Base-by-base conservation (phyloP, 2,797 vertebrate species). In the Mionectes olivaceus region DNA sequence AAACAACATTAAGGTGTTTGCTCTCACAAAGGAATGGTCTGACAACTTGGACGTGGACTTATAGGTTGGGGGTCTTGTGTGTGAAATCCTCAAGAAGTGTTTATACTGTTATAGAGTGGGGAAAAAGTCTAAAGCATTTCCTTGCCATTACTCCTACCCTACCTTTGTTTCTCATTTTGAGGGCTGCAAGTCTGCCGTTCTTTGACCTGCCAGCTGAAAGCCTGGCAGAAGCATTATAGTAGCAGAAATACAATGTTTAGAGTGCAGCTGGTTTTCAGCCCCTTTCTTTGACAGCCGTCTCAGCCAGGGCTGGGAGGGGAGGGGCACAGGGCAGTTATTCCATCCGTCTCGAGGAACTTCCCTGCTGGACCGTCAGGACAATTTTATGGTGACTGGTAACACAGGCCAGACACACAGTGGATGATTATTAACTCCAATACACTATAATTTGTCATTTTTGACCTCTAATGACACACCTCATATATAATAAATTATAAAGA, bases 161-260 rank as follows among this genome's bases (percentile, higher is more conserved):
- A 64, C 43, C 39, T 89, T 94, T 86, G 59, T 83, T 93, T 55
- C 44, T 79, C 13, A 19, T 78, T 86, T 73, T 0, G 0, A 76
- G 69, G 10, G 8, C 63, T 88, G 61, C 32, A 63, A 75, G 61
- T 50, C 84, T 93, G 76, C 44, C 53, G 52, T 39, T 82, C 91
- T 84, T 70, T 84, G 77, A 74, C 59, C 59, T 92, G 70, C 50
- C 41, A 3, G 28, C 63, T 90, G 74, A 86, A 83, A 73, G 56
- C 44, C 63, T 61, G 3, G 1, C 56, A 76, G 59, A 79, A 50
- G 57, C 56, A 14, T 74, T 77, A 39, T 2, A 63, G 44, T 59
- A 88, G 63, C 21, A 94, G 73, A 81, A 92, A 79, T 64, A 79
- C 63, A 93, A 81, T 39, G 43, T 89, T 91, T 55, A 53, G 91